Evolutionary conservation across 2,113 vertebrate species (phyloP).

Genomic region (Otocyon megalotis): DNA sequence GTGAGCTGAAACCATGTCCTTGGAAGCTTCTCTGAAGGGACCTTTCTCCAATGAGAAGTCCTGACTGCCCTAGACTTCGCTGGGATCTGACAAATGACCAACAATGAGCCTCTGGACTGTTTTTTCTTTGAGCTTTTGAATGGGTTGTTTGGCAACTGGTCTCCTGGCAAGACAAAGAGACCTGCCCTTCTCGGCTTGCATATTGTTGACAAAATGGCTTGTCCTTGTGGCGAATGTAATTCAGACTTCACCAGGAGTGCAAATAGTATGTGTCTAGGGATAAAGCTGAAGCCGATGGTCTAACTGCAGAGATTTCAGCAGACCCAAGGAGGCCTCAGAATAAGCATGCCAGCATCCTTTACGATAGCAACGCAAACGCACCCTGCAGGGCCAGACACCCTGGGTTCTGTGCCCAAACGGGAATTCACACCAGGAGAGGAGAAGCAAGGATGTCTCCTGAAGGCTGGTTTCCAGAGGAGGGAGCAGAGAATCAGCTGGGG

Average conservation of each 20-base stretch:
- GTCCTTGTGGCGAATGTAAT: neutral
- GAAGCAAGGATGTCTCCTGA: neutral
- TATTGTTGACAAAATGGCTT: neutral
- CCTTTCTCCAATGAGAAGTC: neutral
- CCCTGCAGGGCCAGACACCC: neutral
- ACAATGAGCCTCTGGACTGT: neutral
- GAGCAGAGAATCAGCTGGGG: neutral
- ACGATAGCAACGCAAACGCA: rapidly evolving
- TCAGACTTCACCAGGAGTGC: neutral
- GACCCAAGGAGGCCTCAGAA: neutral
- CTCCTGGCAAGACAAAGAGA: neutral
- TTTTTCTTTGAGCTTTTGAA: neutral
- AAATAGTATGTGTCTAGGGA: neutral
- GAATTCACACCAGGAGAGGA: neutral
- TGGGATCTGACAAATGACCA: neutral
- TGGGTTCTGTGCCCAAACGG: neutral
- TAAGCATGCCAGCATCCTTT: neutral
- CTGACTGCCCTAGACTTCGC: too few relatives aligned
- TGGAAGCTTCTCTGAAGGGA: neutral
- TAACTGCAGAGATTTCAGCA: neutral
- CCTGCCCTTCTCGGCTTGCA: neutral
- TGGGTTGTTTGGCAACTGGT: neutral
- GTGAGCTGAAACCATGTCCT: neutral
- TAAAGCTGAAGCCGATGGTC: neutral
- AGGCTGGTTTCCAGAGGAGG: neutral